These are phyloP conservation scores for Eospalax fontanierii DNA, from an alignment of 2,797 vertebrate species.

Conservation along the genomic window DNA sequence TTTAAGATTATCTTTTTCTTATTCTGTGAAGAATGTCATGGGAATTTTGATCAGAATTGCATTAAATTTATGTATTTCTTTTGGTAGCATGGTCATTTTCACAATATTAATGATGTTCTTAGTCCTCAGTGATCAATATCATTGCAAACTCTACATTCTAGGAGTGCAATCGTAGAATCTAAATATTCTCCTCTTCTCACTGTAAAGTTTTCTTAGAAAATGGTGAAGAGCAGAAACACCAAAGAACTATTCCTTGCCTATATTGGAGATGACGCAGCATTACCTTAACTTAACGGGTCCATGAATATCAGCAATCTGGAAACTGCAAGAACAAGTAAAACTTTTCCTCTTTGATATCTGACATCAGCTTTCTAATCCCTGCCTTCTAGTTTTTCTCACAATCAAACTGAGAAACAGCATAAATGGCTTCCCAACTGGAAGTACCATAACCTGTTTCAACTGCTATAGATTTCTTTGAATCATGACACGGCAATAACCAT, in stretches of 20 bases:
- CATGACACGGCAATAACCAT: background rate
- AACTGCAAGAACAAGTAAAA: background rate
- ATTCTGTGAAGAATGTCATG: no score
- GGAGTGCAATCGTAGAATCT: background rate
- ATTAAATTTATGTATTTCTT: no score
- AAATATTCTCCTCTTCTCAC: background rate
- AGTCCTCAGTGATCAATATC: conserved; percentile 6
- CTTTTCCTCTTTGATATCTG: background rate
- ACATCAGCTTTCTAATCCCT: background rate
- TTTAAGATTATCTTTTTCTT: no score
- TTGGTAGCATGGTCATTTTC: no score
- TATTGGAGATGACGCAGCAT: background rate
- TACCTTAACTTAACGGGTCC: conserved; percentile 25
- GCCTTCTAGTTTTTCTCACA: conserved; percentile 25
- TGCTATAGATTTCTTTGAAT: background rate
- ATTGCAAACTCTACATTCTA: background rate
- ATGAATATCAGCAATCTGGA: conserved; percentile 3
- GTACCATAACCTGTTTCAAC: background rate
- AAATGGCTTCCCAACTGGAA: background rate
- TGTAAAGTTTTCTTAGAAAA: conserved; percentile 1
- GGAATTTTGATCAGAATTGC: no score
- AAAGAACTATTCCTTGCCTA: conserved; percentile 14
- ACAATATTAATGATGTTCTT: background rate
- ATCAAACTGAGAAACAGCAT: background rate
- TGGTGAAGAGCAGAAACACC: background rate